Percentiles rank a stretch among this genome's conserved stretches.
Conservation (phyloP, 2,113 vertebrate species). For the Pseudois nayaur region DNA sequence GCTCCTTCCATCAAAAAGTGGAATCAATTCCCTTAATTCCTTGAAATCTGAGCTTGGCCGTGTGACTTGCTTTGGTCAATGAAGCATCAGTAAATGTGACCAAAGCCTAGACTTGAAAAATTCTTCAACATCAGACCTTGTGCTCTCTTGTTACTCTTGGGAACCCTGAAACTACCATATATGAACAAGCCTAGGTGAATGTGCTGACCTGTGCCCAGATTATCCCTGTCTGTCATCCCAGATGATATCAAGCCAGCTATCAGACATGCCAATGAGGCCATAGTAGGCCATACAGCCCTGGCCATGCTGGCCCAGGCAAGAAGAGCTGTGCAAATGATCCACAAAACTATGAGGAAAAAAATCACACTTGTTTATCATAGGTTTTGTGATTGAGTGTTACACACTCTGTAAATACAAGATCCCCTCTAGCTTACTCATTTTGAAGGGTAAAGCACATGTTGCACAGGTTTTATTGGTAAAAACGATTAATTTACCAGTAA, state of each 20-base stretch:
- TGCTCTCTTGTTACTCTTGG: background rate
- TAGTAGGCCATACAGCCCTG: background rate
- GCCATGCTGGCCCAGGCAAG: background rate
- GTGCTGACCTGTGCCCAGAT: background rate
- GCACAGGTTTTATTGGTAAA: background rate
- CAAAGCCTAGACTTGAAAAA: background rate
- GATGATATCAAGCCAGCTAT: background rate
- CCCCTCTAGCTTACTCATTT: background rate
- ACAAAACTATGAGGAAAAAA: background rate
- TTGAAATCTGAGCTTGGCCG: background rate
- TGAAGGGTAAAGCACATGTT: background rate
- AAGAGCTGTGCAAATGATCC: background rate
- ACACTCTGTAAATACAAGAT: background rate
- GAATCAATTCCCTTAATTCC: background rate
- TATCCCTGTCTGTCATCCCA: background rate
- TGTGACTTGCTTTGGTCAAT: background rate
- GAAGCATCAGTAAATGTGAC: constrained; percentile 2
- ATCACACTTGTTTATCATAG: background rate
- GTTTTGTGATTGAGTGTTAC: background rate
- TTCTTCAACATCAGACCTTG: background rate
- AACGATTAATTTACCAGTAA: background rate
- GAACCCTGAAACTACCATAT: background rate
- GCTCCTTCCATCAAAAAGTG: background rate
- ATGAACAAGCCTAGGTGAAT: background rate
- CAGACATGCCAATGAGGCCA: background rate